These are phyloP conservation scores for Pangasius macronema DNA, from an alignment of 2,797 vertebrate species.

Conservation along the genomic window DNA sequence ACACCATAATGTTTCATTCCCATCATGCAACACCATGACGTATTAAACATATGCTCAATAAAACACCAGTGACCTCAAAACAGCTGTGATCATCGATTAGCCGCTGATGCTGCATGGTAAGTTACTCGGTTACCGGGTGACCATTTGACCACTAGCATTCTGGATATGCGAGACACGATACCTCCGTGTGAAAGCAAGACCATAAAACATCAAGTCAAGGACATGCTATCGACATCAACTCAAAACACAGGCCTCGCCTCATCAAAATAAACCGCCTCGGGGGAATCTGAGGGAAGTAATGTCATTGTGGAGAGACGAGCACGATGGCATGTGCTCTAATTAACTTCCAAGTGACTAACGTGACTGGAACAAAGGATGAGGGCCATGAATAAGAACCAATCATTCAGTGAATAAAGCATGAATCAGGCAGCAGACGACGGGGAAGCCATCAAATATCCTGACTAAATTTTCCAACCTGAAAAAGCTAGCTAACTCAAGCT, in stretches of 20 bases:
- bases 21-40: neutral
- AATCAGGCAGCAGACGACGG: neutral
- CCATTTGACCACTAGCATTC: neutral
- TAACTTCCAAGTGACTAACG: conserved; percentile 23
- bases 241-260: conserved; percentile 51
- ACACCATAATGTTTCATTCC: neutral
- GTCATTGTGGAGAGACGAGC: conserved; percentile 38
- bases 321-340: conserved; percentile 38
- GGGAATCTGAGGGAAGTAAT: conserved; percentile 64
- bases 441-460: neutral
- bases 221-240: conserved; percentile 65
- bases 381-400: conserved; percentile 20
- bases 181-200: conserved; percentile 55
- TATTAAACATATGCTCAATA: neutral
- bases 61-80: neutral
- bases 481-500: neutral
- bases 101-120: neutral
- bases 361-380: conserved; percentile 20
- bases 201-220: conserved; percentile 27
- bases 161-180: conserved; percentile 63
- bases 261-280: conserved; percentile 46
- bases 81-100: conserved; percentile 2
- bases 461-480: neutral
- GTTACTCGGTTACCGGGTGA: conserved; percentile 30
- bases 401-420: conserved; percentile 5